Base-by-base conservation (phyloP, 2,113 vertebrate genomes). In the Stomatorhinus ivindoensis region DNA sequence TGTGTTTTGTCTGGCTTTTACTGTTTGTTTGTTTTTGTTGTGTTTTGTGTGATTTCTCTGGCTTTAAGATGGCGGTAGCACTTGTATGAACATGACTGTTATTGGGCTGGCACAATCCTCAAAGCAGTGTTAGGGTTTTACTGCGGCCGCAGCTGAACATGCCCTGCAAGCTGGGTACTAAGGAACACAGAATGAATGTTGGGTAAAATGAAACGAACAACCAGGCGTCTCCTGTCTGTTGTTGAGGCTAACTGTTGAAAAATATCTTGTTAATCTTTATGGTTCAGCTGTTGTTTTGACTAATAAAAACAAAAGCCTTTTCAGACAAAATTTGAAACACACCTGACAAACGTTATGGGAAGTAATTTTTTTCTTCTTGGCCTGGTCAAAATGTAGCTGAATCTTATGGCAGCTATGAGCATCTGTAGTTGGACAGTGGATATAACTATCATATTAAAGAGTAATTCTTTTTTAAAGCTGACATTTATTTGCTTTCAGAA, bases 1-100 rank as follows among this genome's bases (percentile, higher is more conserved):
- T 61, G 69, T 85, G 84, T 89, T 89, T 69, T 73, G 88, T 89
- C 83, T 84, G 80, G 24, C 35, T 27, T 85, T 76, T 42, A 83
- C 46, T 61, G 80, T 61, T 65, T 89, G 47, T 53, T 55, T 83
- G 50, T 84, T 42, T 47, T 84, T 27, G 21, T 47, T 48, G 53
- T 86, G 50, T 58, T 58, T 44, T 0, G 10, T 58, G 17, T 58
- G 87, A 61, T 80, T 88, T 80, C 27, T 39, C 35, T 44, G 51
- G 51, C 35, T 58, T 61, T 61, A 87, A 21, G 42, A 31, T 31
- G 85, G 48, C 1, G 13, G 27, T 86, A 51, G 47, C 85, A 27
- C 85, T n/a, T 31, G 85, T 47, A 50, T 35, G 85, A 84, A 47
- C 82, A 84, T 42, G 44, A 47, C 27, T 87, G 85, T 53, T 27